phyloP scores from a whole-genome alignment of 2,797 vertebrate species.

The Enteromius thamalakanensis region DNA sequence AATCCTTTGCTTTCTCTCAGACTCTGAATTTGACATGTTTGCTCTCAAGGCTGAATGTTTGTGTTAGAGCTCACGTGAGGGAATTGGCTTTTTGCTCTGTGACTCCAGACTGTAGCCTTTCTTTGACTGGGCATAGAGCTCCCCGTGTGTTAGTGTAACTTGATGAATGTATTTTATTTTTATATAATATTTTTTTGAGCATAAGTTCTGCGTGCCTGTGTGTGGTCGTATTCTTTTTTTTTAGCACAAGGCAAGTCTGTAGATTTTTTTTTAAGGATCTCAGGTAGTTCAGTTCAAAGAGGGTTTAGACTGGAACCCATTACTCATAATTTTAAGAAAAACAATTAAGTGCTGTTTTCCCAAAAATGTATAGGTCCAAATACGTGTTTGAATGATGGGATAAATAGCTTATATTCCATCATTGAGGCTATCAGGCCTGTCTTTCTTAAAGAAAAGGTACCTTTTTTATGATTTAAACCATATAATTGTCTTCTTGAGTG shows the following conservation, averaged over 20 bases:
- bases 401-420: background rate
- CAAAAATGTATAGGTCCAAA: slow-evolving; percentile 24
- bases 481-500: slow-evolving; percentile 30
- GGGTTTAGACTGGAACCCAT: slow-evolving; percentile 24
- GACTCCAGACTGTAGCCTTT: slow-evolving; percentile 19
- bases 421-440: slow-evolving; percentile 2
- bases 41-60: slow-evolving; percentile 43
- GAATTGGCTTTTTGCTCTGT: slow-evolving; percentile 33
- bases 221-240: slow-evolving; percentile 23
- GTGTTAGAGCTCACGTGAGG: slow-evolving; percentile 38
- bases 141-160: slow-evolving; percentile 37
- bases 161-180: background rate
- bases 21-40: slow-evolving; percentile 6
- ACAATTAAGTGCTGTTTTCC: slow-evolving; percentile 25
- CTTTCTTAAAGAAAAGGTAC: slow-evolving; percentile 2
- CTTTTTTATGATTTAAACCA: slow-evolving; percentile 6
- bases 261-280: background rate
- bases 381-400: background rate
- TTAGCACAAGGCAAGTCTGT: slow-evolving; percentile 7
- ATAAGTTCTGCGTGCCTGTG: slow-evolving; percentile 19
- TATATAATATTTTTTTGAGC: background rate
- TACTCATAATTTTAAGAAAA: slow-evolving; percentile 28
- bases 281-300: slow-evolving; percentile 39
- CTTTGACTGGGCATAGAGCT: slow-evolving; percentile 42
- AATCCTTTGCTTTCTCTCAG: slow-evolving; percentile 31